phyloP scores from a whole-genome alignment of 2,888 invertebrate genomes.

The Mactromeris polynyma region DNA sequence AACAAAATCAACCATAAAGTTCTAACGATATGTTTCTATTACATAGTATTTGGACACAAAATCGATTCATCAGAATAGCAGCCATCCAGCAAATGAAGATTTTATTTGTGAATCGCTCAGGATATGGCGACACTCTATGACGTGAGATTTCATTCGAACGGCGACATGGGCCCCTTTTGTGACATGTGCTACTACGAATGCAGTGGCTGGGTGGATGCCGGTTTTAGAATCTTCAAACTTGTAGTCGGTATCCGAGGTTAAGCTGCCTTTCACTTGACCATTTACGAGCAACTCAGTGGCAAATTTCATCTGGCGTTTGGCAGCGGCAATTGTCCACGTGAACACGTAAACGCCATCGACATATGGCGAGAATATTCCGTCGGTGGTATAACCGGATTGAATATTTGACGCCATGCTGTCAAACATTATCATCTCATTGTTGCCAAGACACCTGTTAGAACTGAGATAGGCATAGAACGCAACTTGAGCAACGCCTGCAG shows the following conservation, averaged over 20 bases:
- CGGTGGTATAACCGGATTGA: not conserved
- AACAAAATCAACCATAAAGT: not conserved
- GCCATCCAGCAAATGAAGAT: not conserved
- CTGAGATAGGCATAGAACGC: conserved; percentile 22
- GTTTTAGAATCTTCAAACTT: not conserved
- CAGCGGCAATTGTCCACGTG: conserved; percentile 8
- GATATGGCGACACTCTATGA: not conserved
- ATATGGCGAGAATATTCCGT: not conserved
- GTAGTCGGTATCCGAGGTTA: not conserved
- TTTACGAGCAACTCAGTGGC: not conserved
- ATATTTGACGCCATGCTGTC: not conserved
- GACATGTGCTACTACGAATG: not conserved
- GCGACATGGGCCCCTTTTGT: not conserved
- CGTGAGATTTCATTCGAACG: not conserved
- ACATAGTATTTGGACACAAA: not conserved
- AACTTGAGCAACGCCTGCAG: not conserved
- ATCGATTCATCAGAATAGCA: not conserved
- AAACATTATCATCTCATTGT: not conserved
- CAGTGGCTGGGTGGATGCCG: conserved; percentile 25
- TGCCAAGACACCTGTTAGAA: not conserved
- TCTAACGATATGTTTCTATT: not conserved
- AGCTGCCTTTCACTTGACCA: not conserved
- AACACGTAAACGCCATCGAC: conserved; percentile 6
- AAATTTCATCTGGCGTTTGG: not conserved
- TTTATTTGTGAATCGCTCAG: not conserved